Percentiles rank a stretch among this genome's conserved stretches.
Evolutionary conservation across 1,140 invertebrate species (phyloP).

Genomic region (Agrypnia vestita): DNA sequence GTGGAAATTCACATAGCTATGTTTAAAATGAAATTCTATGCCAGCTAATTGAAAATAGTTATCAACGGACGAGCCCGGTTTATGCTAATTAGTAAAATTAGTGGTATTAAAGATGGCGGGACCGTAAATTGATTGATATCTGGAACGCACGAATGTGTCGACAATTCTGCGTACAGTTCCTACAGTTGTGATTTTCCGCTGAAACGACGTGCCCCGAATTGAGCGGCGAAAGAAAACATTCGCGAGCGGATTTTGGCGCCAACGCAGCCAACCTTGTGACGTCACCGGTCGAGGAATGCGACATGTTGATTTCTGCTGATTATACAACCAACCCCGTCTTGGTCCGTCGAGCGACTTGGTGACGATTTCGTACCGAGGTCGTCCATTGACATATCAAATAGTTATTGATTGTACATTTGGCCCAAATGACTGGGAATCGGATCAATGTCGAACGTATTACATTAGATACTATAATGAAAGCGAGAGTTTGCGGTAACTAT

Average conservation of each 20-base stretch:
- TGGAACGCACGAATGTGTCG: neutral
- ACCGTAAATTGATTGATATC: constrained; percentile 27
- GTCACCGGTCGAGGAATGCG: constrained; percentile 42
- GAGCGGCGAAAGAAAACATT: constrained; percentile 20
- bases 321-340: constrained; percentile 18
- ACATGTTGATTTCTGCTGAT: constrained; percentile 29
- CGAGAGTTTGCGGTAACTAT: neutral
- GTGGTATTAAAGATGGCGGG: neutral
- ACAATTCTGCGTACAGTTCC: neutral
- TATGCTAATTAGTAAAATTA: constrained; percentile 5
- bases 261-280: constrained; percentile 53
- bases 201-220: constrained; percentile 1
- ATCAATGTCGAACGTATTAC: neutral
- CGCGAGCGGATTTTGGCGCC: constrained; percentile 43
- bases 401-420: constrained; percentile 11
- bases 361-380: constrained; percentile 3
- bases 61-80: neutral
- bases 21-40: neutral
- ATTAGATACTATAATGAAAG: neutral
- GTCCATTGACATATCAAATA: neutral
- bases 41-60: neutral
- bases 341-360: neutral
- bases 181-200: neutral
- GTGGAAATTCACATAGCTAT: too few relatives aligned
- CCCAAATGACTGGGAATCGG: neutral